These are phyloP conservation scores for Atlantisia rogersi DNA, from an alignment of 2,113 vertebrate species.

Conservation along the genomic window DNA sequence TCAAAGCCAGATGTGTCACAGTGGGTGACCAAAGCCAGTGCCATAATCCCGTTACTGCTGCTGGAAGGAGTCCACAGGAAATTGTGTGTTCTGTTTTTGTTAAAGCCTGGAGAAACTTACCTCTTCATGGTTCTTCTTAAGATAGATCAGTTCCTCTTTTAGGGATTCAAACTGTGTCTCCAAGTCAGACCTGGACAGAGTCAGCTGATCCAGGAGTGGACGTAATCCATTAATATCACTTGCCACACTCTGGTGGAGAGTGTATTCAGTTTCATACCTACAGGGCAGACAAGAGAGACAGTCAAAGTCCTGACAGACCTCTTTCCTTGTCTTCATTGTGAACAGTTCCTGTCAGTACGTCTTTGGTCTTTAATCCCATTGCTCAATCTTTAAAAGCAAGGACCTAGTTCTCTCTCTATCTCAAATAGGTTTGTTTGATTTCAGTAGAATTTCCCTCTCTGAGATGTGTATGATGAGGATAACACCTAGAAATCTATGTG, in stretches of 20 bases:
- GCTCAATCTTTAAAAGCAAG: neutral
- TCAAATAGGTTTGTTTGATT: neutral
- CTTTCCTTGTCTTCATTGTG: neutral
- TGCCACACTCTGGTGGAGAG: conserved; percentile 74
- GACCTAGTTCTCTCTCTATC: neutral
- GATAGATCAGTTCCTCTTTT: conserved; percentile 89
- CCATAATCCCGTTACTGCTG: neutral
- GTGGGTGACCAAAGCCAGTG: neutral
- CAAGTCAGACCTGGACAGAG: conserved; percentile 74
- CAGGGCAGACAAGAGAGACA: neutral
- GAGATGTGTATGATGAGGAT: neutral
- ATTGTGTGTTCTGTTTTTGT: neutral
- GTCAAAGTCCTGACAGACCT: neutral
- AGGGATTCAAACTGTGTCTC: conserved; percentile 83
- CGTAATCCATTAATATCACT: conserved; percentile 75
- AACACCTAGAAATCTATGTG: neutral
- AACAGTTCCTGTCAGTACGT: neutral
- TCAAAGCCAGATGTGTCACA: neutral
- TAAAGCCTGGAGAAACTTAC: conserved; percentile 69
- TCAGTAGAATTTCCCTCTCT: neutral
- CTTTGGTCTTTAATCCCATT: neutral
- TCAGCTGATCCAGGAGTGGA: conserved; percentile 77
- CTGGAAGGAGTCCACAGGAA: neutral
- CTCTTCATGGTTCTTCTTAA: conserved; percentile 92
- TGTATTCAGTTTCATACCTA: conserved; percentile 74